These are phyloP conservation scores for Flexamia atlantica DNA, from an alignment of 2,888 invertebrate species.

Conservation along the genomic window DNA sequence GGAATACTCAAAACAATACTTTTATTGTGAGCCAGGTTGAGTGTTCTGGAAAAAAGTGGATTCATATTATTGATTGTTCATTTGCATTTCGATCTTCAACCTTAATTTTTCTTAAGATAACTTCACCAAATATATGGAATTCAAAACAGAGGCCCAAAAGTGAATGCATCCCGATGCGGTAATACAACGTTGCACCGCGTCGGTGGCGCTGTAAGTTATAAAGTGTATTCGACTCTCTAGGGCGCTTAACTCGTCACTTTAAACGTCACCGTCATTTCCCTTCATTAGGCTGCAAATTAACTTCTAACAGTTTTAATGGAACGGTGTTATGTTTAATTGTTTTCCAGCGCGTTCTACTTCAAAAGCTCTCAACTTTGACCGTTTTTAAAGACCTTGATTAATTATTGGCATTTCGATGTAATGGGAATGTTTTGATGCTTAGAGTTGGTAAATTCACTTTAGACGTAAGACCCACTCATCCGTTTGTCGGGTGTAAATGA, in stretches of 20 bases:
- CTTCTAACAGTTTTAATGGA: slow-evolving; percentile 38
- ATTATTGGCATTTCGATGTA: background rate
- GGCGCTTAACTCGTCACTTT: slow-evolving; percentile 3
- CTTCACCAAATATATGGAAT: too few relatives aligned
- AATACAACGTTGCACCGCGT: background rate
- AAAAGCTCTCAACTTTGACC: background rate
- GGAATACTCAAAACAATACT: too few relatives aligned
- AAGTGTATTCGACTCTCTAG: too few relatives aligned
- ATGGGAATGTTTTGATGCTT: too few relatives aligned
- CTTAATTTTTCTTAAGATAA: too few relatives aligned
- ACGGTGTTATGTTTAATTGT: slow-evolving; percentile 23
- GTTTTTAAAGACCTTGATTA: background rate
- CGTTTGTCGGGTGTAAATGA: too few relatives aligned
- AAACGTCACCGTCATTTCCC: slow-evolving; percentile 24
- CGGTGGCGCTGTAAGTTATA: background rate
- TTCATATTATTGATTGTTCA: too few relatives aligned
- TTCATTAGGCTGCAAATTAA: slow-evolving; percentile 18
- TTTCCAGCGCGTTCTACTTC: background rate
- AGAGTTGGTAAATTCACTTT: too few relatives aligned
- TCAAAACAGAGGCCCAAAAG: background rate
- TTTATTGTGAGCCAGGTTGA: too few relatives aligned
- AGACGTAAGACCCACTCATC: too few relatives aligned
- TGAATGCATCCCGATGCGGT: background rate
- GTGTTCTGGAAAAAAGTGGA: too few relatives aligned
- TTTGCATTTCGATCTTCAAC: too few relatives aligned